Conservation (phyloP, 2,113 vertebrate genomes). For the Eleginops maclovinus region DNA sequence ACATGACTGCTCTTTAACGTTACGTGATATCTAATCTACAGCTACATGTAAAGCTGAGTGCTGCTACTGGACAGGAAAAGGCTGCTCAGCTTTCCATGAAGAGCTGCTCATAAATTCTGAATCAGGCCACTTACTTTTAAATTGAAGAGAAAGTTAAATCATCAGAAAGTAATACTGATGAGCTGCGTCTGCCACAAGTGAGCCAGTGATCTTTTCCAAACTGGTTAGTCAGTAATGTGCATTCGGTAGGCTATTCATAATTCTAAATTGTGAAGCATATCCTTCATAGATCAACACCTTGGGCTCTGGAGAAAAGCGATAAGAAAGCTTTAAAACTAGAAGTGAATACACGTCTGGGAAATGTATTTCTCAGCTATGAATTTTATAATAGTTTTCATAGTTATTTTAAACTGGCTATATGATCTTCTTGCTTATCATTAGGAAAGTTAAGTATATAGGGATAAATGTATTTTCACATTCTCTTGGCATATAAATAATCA, state of each 20-base stretch:
- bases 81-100: background rate
- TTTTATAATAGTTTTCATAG: background rate
- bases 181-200: background rate
- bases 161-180: background rate
- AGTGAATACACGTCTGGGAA: background rate
- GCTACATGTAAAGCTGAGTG: background rate
- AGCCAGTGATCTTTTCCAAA: background rate
- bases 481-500: background rate
- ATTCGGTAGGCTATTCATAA: background rate
- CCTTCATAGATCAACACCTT: background rate
- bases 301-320: background rate
- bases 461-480: background rate
- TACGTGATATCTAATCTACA: conserved; percentile 19
- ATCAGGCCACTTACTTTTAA: background rate
- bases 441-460: background rate
- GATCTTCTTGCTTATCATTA: background rate
- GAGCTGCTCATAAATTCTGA: background rate
- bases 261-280: background rate
- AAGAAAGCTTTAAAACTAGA: conserved; percentile 1
- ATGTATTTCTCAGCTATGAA: background rate
- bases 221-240: background rate
- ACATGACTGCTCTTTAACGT: background rate
- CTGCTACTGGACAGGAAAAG: background rate
- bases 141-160: background rate
- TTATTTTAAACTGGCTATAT: background rate